Base-by-base conservation (phyloP, 2,797 vertebrate genomes). In the Sternotherus odoratus region DNA sequence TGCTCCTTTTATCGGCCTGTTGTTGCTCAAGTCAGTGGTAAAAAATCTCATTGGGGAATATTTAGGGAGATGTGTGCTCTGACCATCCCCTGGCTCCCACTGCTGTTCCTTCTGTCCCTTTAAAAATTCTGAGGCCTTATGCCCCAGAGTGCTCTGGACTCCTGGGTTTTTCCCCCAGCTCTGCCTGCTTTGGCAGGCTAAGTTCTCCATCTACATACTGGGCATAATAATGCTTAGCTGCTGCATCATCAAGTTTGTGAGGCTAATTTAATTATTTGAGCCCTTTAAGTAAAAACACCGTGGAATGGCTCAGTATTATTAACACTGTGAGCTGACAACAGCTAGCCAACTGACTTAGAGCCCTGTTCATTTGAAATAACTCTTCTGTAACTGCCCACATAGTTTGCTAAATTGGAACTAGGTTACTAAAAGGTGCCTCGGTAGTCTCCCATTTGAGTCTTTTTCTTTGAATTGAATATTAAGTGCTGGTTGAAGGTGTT, bases 391-490 rank as follows among this genome's bases (percentile, higher is more conserved):
- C 48, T 90, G 82, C 11, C 69, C 57, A 11, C 33, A 36, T 81
- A 39, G 57, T 75, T 90, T 82, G 80, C 46, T 23, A 53, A 69
- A 0, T 75, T 75, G 26, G 72, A 75, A 75, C 0, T 53, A 81
- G 79, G 24, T 66, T 69, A 49, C 0, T 0, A 80, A 82, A 33
- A 0, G 1, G 12, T 72, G 69, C 77, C 83, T 88, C 87, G 5
- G 69, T 46, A 36, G 69, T 74, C 13, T 10, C 39, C 69, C 39
- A 74, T 74, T 13, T 74, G 36, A 28, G 36, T 24, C 39, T 74
- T 87, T 0, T 1, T 5, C 46, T 88, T 53, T 57, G 63, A 5
- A 4, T 33, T 0, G 79, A 30, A 51, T 12, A 0, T 1, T 46
- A 46, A 75, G 39, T 39, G 8, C 30, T 82, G 83, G 69, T 0